Base-by-base conservation (phyloP, 30 jellyfish, hydroid and myxozoan species). In the Catostylus mosaicus region DNA sequence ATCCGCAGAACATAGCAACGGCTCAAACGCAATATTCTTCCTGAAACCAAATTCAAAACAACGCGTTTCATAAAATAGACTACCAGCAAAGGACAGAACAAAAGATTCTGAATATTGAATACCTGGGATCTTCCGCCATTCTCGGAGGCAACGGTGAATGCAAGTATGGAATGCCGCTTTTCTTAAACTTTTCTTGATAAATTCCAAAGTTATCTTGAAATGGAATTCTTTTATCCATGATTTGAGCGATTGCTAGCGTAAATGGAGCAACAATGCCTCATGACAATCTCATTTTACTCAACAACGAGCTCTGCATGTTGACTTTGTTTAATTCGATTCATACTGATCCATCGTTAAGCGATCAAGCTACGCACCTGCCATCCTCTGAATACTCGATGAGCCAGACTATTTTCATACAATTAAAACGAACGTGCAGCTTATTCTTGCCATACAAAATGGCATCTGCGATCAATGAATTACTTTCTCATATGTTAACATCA, bases 131-230 rank as follows among this genome's bases (percentile, higher is more conserved):
- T 61, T 56, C 79, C 8, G 86, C 87, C 67, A 83, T 65, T 37
- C 87, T 70, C 32, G 93, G 87, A 0, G 93, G 93, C 46, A 83
- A 35, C 64, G 93, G 93, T 32, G 93, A 71, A 59, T 83, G 93
- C 81, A 83, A 61, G 37, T 83, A 83, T 0, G 93, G 93, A 35
- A 83, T 71, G 47, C 93, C 93, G 36, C 84, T 62, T 48, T 70
- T 69, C 63, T 62, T 56, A 72, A 36, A 63, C 47, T 80, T 80
- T 43, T 80, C 83, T 47, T 80, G 84, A 40, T 80, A 80, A 52
- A 80, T 32, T 43, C 62, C 70, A 30, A 67, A 67, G 22, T 43
- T 14, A 38, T 60, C 47, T 7, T 59, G 4, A 2, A 59, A 23
- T n/a, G 5, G 20, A 19, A 27, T 59, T 23, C 18, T 18, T 16